Conservation (phyloP, 2,888 invertebrate genomes). For the Heliconius hortense region DNA sequence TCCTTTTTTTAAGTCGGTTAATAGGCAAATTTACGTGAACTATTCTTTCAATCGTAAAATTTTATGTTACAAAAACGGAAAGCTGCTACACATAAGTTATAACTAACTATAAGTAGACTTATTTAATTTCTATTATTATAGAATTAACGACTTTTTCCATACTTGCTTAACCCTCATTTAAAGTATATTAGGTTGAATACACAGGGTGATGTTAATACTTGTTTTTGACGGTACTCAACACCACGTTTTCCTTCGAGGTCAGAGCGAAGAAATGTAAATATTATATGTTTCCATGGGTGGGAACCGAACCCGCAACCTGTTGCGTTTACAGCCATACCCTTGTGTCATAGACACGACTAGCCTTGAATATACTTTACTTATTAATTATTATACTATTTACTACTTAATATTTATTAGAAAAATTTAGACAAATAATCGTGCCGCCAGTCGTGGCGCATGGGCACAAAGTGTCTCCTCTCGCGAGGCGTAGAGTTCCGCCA, state of each 20-base stretch:
- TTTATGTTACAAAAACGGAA: conserved; percentile 19
- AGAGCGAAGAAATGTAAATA: too few species aligned
- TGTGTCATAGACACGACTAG: too few species aligned
- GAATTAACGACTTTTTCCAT: conserved; percentile 33
- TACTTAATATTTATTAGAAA: background rate
- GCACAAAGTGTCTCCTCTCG: too few species aligned
- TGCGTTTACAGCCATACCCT: too few species aligned
- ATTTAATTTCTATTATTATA: conserved; percentile 37
- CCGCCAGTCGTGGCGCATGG: too few species aligned
- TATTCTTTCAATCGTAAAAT: conserved; percentile 6
- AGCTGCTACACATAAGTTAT: background rate
- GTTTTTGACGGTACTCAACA: background rate
- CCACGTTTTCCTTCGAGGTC: too few species aligned
- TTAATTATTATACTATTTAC: background rate
- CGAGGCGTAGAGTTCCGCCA: too few species aligned
- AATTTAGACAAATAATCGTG: too few species aligned
- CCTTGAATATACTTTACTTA: too few species aligned
- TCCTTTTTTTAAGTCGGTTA: too few species aligned
- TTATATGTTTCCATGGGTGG: too few species aligned
- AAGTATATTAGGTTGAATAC: conserved; percentile 31
- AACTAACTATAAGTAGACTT: conserved; percentile 4
- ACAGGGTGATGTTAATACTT: conserved; percentile 26
- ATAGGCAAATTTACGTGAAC: background rate
- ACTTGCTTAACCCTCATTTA: conserved; percentile 33
- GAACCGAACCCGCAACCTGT: too few species aligned